Evolutionary conservation across 2,888 invertebrate species (phyloP), one percentile per base, ranked within the genome.

Genomic region (Tupiocoris notatus): DNA sequence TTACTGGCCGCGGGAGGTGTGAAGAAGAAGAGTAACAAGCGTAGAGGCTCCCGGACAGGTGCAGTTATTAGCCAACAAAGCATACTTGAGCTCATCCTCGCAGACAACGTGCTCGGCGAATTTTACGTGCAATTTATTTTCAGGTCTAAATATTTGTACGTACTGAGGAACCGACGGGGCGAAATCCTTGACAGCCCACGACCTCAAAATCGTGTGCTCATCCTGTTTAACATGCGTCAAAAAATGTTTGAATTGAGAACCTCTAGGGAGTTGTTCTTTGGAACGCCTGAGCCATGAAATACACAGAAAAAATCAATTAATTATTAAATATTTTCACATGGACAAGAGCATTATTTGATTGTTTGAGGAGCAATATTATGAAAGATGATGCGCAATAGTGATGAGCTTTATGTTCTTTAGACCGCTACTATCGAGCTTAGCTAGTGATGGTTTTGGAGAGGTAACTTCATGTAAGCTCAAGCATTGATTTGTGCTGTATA

Each of bases 71-170:
- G 98, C 98, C 80, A 98, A 86, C 77, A 98, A 88, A 21, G 98
- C 98, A 84, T 98, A 98, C 85, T 98, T 98, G 86, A 98, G 97
- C 86, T 98, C 98, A 84, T 98, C 98, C 85, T 98, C 98, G 85
- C 98, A 98, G 54, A 98, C 98, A 17, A 98, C 95, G 84, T 95
- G 96, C 84, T 98, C 98, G 58, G 98, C 98, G 85, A 98, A 98
- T 86, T 98, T 96, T 64, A 98, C 98, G 86, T 98, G 98, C 81
- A 98, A 89, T 84, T 98, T 98, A 85, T 98, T 98, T 86, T 98
- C 98, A 73, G 98, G 97, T 82, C 97, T 89, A 87, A 98, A 98
- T 82, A 98, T 96, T 86, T 98, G 98, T 80, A 98, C 96, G 85
- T 98, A 98, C 85, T 98, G 98, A 22, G 96, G 95, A 79, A 97